Base-by-base conservation (phyloP, 1,140 invertebrate species). In the Acromyrmex echinatior region DNA sequence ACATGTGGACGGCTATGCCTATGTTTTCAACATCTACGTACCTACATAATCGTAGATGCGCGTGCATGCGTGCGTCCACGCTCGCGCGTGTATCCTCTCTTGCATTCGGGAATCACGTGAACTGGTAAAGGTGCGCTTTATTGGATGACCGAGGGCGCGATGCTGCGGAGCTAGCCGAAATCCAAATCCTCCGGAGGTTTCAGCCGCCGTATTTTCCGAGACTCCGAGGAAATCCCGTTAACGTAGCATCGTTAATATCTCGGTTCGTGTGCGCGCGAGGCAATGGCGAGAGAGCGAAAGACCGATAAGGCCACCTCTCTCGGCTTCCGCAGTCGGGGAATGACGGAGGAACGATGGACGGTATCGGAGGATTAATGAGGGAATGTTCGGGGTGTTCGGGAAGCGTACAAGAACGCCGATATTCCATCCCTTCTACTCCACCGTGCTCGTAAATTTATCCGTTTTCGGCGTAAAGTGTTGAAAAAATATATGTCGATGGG, bases 201-300 rank as follows among this genome's bases (percentile, higher is more conserved):
- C 80, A 62, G n/a, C 88, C 81, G 87, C 73, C 86, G 86, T 92
- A 92, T 92, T 93, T 92, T 91, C 92, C 91, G 79, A 70, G 66
- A 90, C 81, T 84, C 84, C 80, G 85, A 92, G 91, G 90, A 92
- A 93, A 92, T 93, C 92, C 92, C 89, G 92, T 93, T 93, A 92
- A 93, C 91, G 73, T 56, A 45, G 56, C 70, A 58, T 92, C 91
- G 92, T 93, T 93, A 93, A 93, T 93, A 93, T 92, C 88, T 90
- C 85, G 90, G 88, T 87, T 82, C 86, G 80, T 65, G 78, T 60
- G 79, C 74, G 78, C 62, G 63, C 77, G 78, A 31, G 39, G 80
- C 25, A 51, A 74, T 14, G 56, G 68, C 35, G 80, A 25, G 70
- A 74, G 53, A 84, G 45, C 10, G 65, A 73, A 60, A 86, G 87